Conservation (phyloP, 2,113 vertebrate species). For the Rhinoptilus africanus region DNA sequence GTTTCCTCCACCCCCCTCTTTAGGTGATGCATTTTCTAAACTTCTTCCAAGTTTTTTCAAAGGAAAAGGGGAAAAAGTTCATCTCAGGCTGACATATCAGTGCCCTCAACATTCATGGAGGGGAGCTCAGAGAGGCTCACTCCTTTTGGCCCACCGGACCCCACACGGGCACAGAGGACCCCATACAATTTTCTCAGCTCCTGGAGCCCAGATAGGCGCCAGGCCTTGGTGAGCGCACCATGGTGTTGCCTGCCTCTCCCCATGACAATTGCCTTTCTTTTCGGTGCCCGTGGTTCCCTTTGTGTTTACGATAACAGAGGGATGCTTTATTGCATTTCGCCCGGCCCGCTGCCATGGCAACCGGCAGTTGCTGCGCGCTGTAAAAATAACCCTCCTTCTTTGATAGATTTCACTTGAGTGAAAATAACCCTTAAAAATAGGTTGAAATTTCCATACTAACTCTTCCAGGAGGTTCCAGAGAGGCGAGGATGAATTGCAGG, state of each 20-base stretch:
- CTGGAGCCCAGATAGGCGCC: neutral
- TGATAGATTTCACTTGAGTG: conserved; percentile 85
- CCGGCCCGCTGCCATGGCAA: conserved; percentile 81
- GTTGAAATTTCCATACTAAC: conserved; percentile 85
- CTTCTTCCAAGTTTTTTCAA: conserved; percentile 32
- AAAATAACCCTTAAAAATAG: conserved; percentile 87
- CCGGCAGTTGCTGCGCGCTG: conserved; percentile 75
- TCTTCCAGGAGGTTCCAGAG: conserved; percentile 69
- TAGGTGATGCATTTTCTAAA: neutral
- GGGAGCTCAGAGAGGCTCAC: neutral
- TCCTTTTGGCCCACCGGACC: neutral
- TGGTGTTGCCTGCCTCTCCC: neutral
- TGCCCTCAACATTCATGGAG: neutral
- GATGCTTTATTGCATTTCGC: conserved; percentile 83
- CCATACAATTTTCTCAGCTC: neutral
- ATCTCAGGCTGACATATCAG: neutral
- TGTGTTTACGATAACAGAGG: conserved; percentile 83
- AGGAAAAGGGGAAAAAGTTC: conserved; percentile 11
- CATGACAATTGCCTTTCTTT: conserved; percentile 69
- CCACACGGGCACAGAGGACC: neutral
- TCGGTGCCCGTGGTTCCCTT: conserved; percentile 76
- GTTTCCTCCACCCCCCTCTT: neutral
- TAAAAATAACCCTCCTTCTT: conserved; percentile 85
- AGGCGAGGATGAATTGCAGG: conserved; percentile 44
- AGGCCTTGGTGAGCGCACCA: neutral